Evolutionary conservation across 35 echinoderm and acorn worm genomes (phyloP), one percentile per base, ranked within the genome.

Genomic region (Anneissia japonica): DNA sequence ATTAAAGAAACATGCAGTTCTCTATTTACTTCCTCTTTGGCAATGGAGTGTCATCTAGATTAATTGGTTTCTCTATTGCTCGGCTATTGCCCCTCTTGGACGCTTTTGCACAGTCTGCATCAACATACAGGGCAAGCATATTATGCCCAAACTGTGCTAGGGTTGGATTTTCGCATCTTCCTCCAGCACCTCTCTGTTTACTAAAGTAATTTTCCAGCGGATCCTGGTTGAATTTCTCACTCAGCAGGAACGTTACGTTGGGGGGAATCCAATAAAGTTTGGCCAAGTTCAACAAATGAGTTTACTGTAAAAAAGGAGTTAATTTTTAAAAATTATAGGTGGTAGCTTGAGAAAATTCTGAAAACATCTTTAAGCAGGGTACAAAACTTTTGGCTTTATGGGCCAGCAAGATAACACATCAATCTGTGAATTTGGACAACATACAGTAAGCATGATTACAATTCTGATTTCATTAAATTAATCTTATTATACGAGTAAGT

Each of bases 221-320:
- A 26, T 79, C 76, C 31, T 79, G 76, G 13, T 35, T 36, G 23
- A 79, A 79, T 26, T 32, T 79, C 3, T 10, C 76, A 79, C 76
- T 79, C 12, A 79, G 37, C 4, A 79, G 12, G n/a, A 36, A 79
- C 32, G 16, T 13, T 31, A 79, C 76, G n/a, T 26, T 26, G 7
- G 76, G 76, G n/a, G 4, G 12, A 10, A 10, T 35, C 76, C 32
- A 79, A 32, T 38, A 79, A 36, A 1, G 4, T 26, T 38, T 32
- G 16, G 3, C 33, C 37, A 35, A 79, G 76, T 32, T 35, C 32
- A 13, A 79, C 76, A 79, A 79, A 79, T 1, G 76, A 79, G 33
- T 87, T 77, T 23, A 92, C 90, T 92, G 86, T 29, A 87, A 31
- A 83, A 30, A 36, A 46, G 41, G 75, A n/a, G n/a, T n/a, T n/a